Base-by-base conservation (phyloP, 2,888 invertebrate species). In the Brachypalpus laphriformis region DNA sequence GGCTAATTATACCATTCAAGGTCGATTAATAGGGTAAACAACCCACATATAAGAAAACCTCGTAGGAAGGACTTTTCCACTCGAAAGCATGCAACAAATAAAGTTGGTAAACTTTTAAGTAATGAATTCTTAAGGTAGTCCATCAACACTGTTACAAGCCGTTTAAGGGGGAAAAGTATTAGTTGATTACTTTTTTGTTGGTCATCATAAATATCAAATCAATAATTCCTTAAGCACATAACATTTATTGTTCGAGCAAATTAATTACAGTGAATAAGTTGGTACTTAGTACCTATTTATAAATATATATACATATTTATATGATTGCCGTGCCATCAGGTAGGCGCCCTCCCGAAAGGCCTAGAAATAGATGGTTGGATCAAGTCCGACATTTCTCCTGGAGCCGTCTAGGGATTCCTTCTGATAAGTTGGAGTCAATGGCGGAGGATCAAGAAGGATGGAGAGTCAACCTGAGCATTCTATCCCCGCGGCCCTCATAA, bases 1-100 rank as follows among this genome's bases (percentile, higher is more conserved):
- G n/a, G 3, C 37, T 22, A 59, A 59, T 42, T 59, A 59, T 40
- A 40, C 42, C 42, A 40, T 59, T 22, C 20, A 57, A 40, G 40
- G 59, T 22, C 59, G 16, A 59, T 59, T 40, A 14, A 40, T 25
- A 22, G 28, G 14, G 54, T 31, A 31, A 8, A 31, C 11, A 28
- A 28, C 14, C 4, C 31, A 25, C 25, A 25, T n/a, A 25, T 2
- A 22, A 9, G 2, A 47, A 47, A 8, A 56, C 18, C 56, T 9
- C n/a, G 49, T 25, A 49, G 31, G 34, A 56, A 56, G 34, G 11
- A 31, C 31, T 25, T 25, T 22, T 49, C 22, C 25, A 11, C 22
- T n/a, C 22, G 22, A 49, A 11, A 9, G 22, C 22, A 49, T 22
- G 25, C 5, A 49, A 49, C 25, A 2, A 49, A 49, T 45, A 45